Base-by-base conservation (phyloP, 2,113 vertebrate species). In the Petroica traversi region DNA sequence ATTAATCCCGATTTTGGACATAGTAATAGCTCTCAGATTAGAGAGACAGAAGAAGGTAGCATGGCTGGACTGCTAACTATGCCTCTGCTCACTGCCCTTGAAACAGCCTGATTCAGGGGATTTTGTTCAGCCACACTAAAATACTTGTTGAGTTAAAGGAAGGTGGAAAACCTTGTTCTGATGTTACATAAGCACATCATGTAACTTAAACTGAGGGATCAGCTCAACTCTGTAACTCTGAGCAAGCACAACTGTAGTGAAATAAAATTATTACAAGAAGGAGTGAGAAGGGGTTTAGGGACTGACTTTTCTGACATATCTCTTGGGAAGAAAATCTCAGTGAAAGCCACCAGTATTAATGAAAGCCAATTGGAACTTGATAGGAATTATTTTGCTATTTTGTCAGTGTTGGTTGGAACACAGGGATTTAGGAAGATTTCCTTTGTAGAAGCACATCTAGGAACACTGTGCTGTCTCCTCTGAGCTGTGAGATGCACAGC, bases 341-440 rank as follows among this genome's bases (percentile, higher is more conserved):
- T 94, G 94, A 95, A 97, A 95, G 62, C 64, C 87, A 95, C 81
- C 66, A 85, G 95, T 82, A 95, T 97, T 97, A 97, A 97, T 96
- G 96, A 92, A 97, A 41, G 87, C 73, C 93, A 94, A 91, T 57
- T 80, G 96, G 84, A 97, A 94, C 85, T 68, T 77, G 51, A 58
- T 83, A 80, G 95, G 92, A 96, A 94, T 97, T 93, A 64, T 91
- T 95, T 92, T 97, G 72, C 88, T 95, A 82, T 97, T 93, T 97
- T 95, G 96, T 95, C 96, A 96, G 95, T 41, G 11, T 49, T 93
- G 92, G 16, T 83, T 94, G 96, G 92, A 98, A 98, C 92, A 97
- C 88, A 97, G 95, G 92, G 88, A 94, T 96, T 95, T 83, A 62
- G 95, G 94, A 95, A 95, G 94, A 97, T 98, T 97, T 98, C 84